Evolutionary conservation across 2,113 vertebrate genomes (phyloP).

Genomic region (Carassius auratus): DNA sequence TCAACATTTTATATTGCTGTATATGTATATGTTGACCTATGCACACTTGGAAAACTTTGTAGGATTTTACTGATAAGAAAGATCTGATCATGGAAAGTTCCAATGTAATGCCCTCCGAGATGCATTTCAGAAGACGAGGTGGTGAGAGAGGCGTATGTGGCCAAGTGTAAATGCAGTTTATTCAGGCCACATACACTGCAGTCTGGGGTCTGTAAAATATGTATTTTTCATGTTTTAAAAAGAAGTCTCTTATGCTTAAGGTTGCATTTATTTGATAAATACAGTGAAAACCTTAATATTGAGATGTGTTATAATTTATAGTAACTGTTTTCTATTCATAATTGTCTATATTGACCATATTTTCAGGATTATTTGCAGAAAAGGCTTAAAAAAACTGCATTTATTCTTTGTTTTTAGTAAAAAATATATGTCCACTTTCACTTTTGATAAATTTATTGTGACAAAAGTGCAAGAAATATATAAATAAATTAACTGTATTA

Average conservation of each 20-base stretch:
- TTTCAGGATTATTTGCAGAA: background rate
- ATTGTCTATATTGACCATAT: background rate
- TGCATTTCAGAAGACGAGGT: background rate
- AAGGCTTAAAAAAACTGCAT: too few species aligned
- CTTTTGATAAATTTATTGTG: background rate
- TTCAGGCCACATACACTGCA: background rate
- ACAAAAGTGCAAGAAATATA: background rate
- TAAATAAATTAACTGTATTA: too few species aligned
- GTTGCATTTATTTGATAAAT: background rate
- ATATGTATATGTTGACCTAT: background rate
- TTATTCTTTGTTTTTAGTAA: background rate
- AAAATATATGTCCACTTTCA: background rate
- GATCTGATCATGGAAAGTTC: background rate
- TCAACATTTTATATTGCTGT: background rate
- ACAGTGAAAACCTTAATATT: background rate
- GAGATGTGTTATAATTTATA: background rate
- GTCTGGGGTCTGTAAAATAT: background rate
- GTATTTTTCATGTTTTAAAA: background rate
- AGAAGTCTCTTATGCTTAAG: background rate
- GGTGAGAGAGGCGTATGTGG: background rate
- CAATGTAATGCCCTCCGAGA: background rate
- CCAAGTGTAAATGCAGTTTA: background rate
- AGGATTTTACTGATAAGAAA: background rate
- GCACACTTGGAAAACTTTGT: background rate
- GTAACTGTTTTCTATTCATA: too few species aligned